Conservation (phyloP, 2,797 vertebrate species). For the Mus spretus region DNA sequence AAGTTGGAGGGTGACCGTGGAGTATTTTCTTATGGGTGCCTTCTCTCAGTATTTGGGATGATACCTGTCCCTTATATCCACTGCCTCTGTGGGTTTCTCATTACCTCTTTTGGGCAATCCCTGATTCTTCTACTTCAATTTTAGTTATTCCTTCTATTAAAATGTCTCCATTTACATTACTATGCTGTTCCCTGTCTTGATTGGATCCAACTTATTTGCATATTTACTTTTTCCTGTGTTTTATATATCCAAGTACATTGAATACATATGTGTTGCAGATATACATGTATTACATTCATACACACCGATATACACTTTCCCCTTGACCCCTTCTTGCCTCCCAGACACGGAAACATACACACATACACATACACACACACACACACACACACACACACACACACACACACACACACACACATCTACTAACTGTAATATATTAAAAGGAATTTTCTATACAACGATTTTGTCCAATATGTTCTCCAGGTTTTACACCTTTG, state of each 20-base stretch:
- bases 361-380: neutral
- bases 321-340: neutral
- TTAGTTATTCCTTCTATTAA: neutral
- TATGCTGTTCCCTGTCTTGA: neutral
- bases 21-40: neutral
- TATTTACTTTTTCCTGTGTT: neutral
- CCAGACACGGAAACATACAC: neutral
- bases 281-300: neutral
- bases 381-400: neutral
- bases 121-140: neutral
- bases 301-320: neutral
- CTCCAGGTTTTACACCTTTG: neutral
- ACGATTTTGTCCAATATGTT: neutral
- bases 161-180: neutral
- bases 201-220: neutral
- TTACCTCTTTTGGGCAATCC: neutral
- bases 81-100: neutral
- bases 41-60: neutral
- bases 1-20: neutral
- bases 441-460: constrained; percentile 22
- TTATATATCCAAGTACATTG: neutral
- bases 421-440: constrained; percentile 1
- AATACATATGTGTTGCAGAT: too few relatives aligned
- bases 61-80: neutral
- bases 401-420: neutral